These are phyloP conservation scores for Rynchops niger DNA, from an alignment of 2,113 vertebrate species.

Conservation along the genomic window DNA sequence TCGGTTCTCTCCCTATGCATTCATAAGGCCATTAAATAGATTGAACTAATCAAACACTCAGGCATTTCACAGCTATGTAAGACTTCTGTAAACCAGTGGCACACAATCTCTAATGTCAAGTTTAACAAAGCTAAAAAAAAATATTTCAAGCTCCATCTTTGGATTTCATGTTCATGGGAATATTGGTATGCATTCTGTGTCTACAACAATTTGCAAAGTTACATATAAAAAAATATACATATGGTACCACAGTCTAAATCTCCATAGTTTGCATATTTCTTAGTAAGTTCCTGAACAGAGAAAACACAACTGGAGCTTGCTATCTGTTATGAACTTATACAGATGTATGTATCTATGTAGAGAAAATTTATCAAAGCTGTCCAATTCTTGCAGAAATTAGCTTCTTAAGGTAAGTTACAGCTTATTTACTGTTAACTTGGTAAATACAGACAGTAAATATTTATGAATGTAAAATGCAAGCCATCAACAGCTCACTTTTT, in stretches of 20 bases:
- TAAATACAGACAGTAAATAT: background rate
- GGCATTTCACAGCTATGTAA: background rate
- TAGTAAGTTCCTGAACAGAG: background rate
- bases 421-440: background rate
- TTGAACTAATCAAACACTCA: background rate
- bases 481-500: background rate
- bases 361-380: background rate
- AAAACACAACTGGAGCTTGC: background rate
- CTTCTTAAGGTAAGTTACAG: background rate
- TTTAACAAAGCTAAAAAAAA: background rate
- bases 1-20: background rate
- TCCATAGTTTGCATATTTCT: background rate
- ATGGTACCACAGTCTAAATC: slow-evolving; percentile 23
- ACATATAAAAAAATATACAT: slow-evolving; percentile 43
- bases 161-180: slow-evolving; percentile 62
- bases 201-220: slow-evolving; percentile 29
- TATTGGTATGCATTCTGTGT: slow-evolving; percentile 28
- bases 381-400: slow-evolving; percentile 14
- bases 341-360: background rate
- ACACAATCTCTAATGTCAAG: background rate
- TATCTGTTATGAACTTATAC: background rate
- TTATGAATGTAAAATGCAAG: slow-evolving; percentile 11
- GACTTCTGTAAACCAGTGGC: background rate
- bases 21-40: background rate
- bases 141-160: slow-evolving; percentile 29